Evolutionary conservation across 2,888 invertebrate species (phyloP).

Genomic region (Rhopalosiphum nymphaeae): DNA sequence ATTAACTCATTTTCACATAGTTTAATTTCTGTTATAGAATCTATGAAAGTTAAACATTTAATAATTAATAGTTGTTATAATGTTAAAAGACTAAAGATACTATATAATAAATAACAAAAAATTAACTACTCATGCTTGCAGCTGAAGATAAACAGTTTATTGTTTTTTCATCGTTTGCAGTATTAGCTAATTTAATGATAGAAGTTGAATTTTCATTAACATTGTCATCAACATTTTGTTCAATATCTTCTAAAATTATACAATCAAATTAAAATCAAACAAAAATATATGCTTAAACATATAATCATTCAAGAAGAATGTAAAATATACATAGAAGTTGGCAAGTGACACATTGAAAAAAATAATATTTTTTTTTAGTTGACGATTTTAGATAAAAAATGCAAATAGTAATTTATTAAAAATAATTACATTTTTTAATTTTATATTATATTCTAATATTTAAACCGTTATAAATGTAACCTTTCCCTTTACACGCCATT

Average conservation of each 20-base stretch:
- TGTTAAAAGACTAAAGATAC: neutral
- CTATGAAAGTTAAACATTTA: neutral
- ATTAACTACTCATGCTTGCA: neutral
- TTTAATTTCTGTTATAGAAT: neutral
- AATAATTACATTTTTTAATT: too few relatives aligned
- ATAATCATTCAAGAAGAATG: neutral
- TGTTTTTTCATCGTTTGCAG: neutral
- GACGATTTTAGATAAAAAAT: too few relatives aligned
- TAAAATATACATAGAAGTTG: neutral
- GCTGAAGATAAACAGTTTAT: neutral
- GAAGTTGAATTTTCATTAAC: neutral
- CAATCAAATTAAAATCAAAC: neutral
- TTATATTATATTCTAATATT: too few relatives aligned
- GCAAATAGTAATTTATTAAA: too few relatives aligned
- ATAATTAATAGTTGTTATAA: neutral
- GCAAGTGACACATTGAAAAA: too few relatives aligned
- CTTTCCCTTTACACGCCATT: too few relatives aligned
- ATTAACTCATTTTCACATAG: neutral
- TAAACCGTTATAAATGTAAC: too few relatives aligned
- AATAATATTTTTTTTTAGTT: too few relatives aligned
- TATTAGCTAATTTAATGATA: neutral
- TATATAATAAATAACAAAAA: neutral
- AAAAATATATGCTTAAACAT: neutral
- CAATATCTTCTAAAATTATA: conserved; percentile 1
- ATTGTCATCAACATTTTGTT: neutral